Conservation (phyloP, 2,797 vertebrate species). For the Cyprinodon diabolis region DNA sequence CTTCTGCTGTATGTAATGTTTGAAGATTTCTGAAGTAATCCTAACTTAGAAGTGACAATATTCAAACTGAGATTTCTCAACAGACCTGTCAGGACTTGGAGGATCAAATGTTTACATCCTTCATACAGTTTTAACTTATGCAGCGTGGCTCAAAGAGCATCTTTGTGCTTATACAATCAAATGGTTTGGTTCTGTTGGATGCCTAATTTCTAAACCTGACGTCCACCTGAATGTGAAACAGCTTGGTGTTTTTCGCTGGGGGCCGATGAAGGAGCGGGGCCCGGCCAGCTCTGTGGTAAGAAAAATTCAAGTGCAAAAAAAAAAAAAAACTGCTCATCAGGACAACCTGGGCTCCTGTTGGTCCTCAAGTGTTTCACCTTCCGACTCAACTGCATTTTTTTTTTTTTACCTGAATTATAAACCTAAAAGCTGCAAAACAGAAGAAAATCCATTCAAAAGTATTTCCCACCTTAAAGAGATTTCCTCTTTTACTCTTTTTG, state of each 20-base stretch:
- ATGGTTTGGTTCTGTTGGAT: constrained; percentile 39
- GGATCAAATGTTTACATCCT: constrained; percentile 34
- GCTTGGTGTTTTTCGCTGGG: constrained; percentile 34
- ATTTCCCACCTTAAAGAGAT: not conserved
- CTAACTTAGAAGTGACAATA: constrained; percentile 65
- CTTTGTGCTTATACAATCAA: constrained; percentile 63
- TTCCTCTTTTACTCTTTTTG: not conserved
- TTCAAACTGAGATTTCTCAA: constrained; percentile 50
- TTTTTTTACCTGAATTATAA: constrained; percentile 42
- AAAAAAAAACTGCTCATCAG: constrained; percentile 64
- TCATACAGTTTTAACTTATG: constrained; percentile 46
- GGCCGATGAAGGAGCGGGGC: constrained; percentile 21
- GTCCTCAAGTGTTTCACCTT: constrained; percentile 63
- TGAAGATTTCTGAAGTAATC: constrained; percentile 50
- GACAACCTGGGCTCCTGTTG: constrained; percentile 53
- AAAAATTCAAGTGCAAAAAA: constrained; percentile 75
- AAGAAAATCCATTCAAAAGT: constrained; percentile 35
- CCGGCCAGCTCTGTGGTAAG: constrained; percentile 34
- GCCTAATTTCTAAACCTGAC: constrained; percentile 12
- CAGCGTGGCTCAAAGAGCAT: constrained; percentile 31
- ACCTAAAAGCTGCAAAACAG: constrained; percentile 36
- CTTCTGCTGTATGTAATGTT: constrained; percentile 53
- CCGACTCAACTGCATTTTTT: constrained; percentile 31
- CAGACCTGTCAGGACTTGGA: constrained; percentile 40
- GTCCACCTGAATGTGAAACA: constrained; percentile 21